Evolutionary conservation across 2,113 vertebrate species (phyloP), one percentile per base, ranked within the genome.

Genomic region (Boleophthalmus pectinirostris): DNA sequence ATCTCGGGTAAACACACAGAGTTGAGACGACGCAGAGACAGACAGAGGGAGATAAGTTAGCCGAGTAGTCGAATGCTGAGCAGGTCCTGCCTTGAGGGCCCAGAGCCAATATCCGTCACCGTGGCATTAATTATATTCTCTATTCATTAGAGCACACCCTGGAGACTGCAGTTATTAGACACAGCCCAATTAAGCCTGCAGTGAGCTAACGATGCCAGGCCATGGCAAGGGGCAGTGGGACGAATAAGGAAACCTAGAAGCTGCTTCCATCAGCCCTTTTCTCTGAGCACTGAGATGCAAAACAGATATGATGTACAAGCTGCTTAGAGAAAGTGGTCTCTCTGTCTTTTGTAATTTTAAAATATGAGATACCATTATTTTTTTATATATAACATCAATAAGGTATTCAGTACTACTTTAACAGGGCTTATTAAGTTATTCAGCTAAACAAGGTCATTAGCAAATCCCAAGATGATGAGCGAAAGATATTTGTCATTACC

Each of bases 81-180:
- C 85, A 87, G 84, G 75, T 87, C 78, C 47, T 69, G 82, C 81
- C 82, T 58, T 69, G 61, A 69, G 80, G 87, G 71, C 74, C 68
- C 46, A 73, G 67, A 90, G 85, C 88, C 87, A 87, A 89, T 88
- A 90, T 90, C 88, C 69, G 60, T 91, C 90, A 92, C 78, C 6
- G 58, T 85, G 81, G 85, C 91, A 86, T 91, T 90, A 91, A 91
- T 91, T 90, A 91, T 91, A 88, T 85, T 92, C 87, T 90, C 88
- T 87, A 80, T 90, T 90, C 91, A 91, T 92, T 89, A 90, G 80
- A 78, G 82, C 73, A 75, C 75, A 88, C 90, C 83, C 82, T 33
- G 25, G 83, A 85, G 87, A 82, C 70, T 16, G 56, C 74, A 75
- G 87, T 92, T 91, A 89, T 90, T 91, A 92, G 87, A 91, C 83